Conservation (phyloP, 2,113 vertebrate genomes). For the Leucopsar rothschildi region DNA sequence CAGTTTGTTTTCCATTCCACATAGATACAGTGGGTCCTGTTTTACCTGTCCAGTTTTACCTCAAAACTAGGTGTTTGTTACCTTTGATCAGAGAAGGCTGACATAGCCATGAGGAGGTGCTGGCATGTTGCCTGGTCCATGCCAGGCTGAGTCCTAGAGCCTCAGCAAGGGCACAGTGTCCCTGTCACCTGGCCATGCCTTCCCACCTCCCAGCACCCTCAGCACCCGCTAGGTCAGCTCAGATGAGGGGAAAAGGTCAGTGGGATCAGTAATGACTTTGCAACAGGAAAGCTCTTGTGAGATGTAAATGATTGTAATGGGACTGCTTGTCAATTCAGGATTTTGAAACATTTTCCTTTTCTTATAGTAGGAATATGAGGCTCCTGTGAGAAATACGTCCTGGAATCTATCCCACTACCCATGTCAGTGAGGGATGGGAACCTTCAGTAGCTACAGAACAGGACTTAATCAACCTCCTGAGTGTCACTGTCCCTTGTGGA, state of each 20-base stretch:
- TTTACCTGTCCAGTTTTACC: background rate
- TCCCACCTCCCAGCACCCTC: background rate
- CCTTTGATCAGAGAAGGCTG: background rate
- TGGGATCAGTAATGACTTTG: background rate
- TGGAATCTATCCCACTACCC: background rate
- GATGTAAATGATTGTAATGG: fast-evolving
- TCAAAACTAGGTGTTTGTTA: background rate
- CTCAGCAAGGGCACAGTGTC: background rate
- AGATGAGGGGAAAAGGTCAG: background rate
- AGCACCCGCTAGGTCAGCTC: fast-evolving
- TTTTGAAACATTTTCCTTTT: background rate
- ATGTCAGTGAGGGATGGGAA: background rate
- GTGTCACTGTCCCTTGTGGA: background rate
- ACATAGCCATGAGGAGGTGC: background rate
- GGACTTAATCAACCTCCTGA: background rate
- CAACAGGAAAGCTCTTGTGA: background rate
- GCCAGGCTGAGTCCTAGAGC: background rate
- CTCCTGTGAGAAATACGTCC: background rate
- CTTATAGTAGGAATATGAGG: background rate
- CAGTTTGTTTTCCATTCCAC: background rate
- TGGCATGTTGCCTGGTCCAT: fast-evolving
- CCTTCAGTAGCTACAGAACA: background rate
- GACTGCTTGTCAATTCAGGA: background rate
- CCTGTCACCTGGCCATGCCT: background rate
- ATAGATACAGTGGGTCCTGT: background rate